These are phyloP conservation scores for Camponotus fellah DNA, from an alignment of 2,888 invertebrate species.

Conservation along the genomic window DNA sequence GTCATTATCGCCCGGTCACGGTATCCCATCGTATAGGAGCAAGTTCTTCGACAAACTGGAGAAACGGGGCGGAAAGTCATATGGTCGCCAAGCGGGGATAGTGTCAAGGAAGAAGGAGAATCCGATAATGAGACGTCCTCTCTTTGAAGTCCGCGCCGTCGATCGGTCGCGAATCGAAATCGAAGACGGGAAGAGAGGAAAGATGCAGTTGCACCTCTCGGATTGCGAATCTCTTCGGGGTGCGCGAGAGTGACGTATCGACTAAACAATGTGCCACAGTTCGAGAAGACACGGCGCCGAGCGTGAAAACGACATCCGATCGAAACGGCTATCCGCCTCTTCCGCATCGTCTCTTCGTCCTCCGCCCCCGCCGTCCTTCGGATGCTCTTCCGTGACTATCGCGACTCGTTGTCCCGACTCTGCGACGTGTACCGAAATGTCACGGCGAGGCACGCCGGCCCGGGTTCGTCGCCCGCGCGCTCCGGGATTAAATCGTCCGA, in stretches of 20 bases:
- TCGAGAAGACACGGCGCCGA: conserved; percentile 77
- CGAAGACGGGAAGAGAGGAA: conserved; percentile 14
- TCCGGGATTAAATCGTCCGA: conserved; percentile 60
- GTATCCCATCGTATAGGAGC: conserved; percentile 63
- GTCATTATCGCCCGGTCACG: conserved; percentile 68
- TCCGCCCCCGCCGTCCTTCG: conserved; percentile 20
- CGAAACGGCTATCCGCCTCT: conserved; percentile 65
- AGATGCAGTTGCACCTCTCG: conserved; percentile 61
- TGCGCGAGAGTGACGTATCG: conserved; percentile 75
- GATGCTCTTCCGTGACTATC: conserved; percentile 68
- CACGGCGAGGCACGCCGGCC: conserved; percentile 59
- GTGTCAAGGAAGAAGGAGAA: conserved; percentile 65
- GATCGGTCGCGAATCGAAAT: conserved; percentile 63
- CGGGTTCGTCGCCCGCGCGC: conserved; percentile 49
- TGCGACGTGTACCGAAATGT: conserved; percentile 63
- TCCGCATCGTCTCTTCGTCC: conserved; percentile 19
- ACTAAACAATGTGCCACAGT: conserved; percentile 83
- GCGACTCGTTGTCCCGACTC: conserved; percentile 51
- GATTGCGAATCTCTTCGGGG: conserved; percentile 43
- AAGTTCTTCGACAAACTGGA: conserved; percentile 54
- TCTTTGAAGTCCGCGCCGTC: conserved; percentile 66
- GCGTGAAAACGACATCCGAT: conserved; percentile 80
- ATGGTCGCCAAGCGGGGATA: conserved; percentile 28
- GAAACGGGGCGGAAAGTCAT: conserved; percentile 25
- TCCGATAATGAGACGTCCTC: conserved; percentile 72